phyloP scores from a whole-genome alignment of 2,888 invertebrate genomes.

The Heliconius aoede region DNA sequence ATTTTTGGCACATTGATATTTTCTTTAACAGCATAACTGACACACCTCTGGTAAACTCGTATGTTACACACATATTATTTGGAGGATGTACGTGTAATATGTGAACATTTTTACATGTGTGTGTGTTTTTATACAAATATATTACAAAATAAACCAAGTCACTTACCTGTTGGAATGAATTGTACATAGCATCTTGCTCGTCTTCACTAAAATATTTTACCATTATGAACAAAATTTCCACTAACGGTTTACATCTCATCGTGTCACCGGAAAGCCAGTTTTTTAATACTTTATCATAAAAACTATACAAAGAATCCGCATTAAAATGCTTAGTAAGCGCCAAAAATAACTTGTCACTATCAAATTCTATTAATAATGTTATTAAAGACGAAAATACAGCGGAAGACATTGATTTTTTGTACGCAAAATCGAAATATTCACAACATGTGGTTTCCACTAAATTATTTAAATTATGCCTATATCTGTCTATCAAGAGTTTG shows the following conservation, averaged over 20 bases:
- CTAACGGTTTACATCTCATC: conserved; percentile 79
- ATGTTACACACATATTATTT: too few relatives aligned
- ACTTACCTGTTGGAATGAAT: conserved; percentile 82
- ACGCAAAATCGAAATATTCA: conserved; percentile 83
- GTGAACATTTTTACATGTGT: too few relatives aligned
- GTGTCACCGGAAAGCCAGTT: conserved; percentile 80
- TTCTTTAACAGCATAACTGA: too few relatives aligned
- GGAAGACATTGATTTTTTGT: conserved; percentile 64
- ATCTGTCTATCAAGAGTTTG: conserved; percentile 57
- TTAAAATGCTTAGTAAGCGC: conserved; percentile 63
- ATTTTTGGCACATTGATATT: too few relatives aligned
- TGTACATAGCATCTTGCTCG: conserved; percentile 82
- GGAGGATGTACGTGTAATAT: too few relatives aligned
- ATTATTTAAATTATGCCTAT: conserved; percentile 71
- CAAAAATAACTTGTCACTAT: conserved; percentile 77
- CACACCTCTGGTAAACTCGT: too few relatives aligned
- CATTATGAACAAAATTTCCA: conserved; percentile 86
- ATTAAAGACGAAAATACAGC: conserved; percentile 80
- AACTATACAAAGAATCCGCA: conserved; percentile 51
- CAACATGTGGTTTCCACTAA: conserved; percentile 75
- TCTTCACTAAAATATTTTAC: conserved; percentile 79
- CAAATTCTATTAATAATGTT: conserved; percentile 83
- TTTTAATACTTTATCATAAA: conserved; percentile 69
- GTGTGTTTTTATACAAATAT: too few relatives aligned
- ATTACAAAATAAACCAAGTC: background rate